A percentile compares a stretch with the other conserved stretches of the same genome.
phyloP scores from a whole-genome alignment of 2,888 invertebrate genomes.

The Shargacucullia verbasci region DNA sequence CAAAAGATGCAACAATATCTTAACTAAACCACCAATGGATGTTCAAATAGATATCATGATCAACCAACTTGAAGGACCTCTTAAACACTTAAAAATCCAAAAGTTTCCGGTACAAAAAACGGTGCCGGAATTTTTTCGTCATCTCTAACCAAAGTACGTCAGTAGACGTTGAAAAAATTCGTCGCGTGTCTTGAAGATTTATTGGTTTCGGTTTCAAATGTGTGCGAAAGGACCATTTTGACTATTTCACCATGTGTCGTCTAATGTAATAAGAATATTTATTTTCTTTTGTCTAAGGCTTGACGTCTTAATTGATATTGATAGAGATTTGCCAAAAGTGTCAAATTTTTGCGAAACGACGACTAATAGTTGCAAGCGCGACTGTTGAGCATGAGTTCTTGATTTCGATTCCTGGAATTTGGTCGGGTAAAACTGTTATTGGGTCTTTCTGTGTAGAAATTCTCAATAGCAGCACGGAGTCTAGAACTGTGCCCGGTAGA shows the following conservation, averaged over 20 bases:
- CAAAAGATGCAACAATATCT: too few relatives aligned
- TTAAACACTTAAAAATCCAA: constrained; percentile 40
- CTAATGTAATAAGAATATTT: too few relatives aligned
- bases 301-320: constrained; percentile 13
- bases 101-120: constrained; percentile 36
- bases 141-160: constrained; percentile 25
- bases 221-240: constrained; percentile 21
- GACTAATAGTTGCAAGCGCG: too few relatives aligned
- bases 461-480: too few relatives aligned
- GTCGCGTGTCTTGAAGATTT: constrained; percentile 56
- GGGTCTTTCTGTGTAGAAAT: too few relatives aligned
- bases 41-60: too few relatives aligned
- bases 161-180: constrained; percentile 48
- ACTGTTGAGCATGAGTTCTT: too few relatives aligned
- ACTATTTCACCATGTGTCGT: constrained; percentile 36
- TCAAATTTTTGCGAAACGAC: too few relatives aligned
- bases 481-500: too few relatives aligned
- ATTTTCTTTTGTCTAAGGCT: constrained; percentile 3
- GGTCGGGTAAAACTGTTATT: too few relatives aligned
- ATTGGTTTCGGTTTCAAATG: constrained; percentile 22
- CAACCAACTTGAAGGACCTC: background rate
- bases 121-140: constrained; percentile 31
- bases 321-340: background rate
- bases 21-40: too few relatives aligned
- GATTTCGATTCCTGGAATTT: too few relatives aligned